Conservation (phyloP, 2,888 invertebrate genomes). For the Alcis repandata region DNA sequence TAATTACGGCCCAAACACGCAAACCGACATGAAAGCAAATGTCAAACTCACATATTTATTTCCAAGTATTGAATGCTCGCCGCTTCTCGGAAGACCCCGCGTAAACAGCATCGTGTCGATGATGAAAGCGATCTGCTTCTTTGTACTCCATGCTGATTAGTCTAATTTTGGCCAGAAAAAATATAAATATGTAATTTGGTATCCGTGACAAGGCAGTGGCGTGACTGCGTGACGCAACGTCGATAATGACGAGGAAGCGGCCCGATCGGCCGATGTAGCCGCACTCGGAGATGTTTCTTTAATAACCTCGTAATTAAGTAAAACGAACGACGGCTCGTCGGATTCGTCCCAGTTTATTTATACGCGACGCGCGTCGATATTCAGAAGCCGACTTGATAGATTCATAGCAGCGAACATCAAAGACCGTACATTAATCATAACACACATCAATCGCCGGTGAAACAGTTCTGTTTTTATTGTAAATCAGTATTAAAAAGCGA, state of each 20-base stretch:
- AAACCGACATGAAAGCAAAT: conserved; percentile 85
- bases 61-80: conserved; percentile 85
- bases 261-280: conserved; percentile 38
- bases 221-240: conserved; percentile 61
- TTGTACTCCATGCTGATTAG: conserved; percentile 84
- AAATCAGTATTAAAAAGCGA: conserved; percentile 86
- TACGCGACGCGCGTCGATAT: conserved; percentile 81
- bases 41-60: conserved; percentile 87
- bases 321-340: conserved; percentile 75
- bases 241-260: conserved; percentile 66
- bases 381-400: conserved; percentile 84
- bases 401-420: conserved; percentile 86
- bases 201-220: conserved; percentile 75
- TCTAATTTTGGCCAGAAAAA: conserved; percentile 79
- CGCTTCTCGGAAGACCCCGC: conserved; percentile 81
- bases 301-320: conserved; percentile 83
- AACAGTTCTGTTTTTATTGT: conserved; percentile 85
- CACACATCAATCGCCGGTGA: conserved; percentile 85
- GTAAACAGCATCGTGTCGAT: conserved; percentile 86
- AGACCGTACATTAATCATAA: conserved; percentile 85
- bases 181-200: conserved; percentile 74
- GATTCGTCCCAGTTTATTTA: conserved; percentile 81
- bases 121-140: conserved; percentile 86
- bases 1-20: conserved; percentile 84
- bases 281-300: conserved; percentile 64